phyloP scores from a whole-genome alignment of 23 tunicate genomes.

The Phallusia fumigata region DNA sequence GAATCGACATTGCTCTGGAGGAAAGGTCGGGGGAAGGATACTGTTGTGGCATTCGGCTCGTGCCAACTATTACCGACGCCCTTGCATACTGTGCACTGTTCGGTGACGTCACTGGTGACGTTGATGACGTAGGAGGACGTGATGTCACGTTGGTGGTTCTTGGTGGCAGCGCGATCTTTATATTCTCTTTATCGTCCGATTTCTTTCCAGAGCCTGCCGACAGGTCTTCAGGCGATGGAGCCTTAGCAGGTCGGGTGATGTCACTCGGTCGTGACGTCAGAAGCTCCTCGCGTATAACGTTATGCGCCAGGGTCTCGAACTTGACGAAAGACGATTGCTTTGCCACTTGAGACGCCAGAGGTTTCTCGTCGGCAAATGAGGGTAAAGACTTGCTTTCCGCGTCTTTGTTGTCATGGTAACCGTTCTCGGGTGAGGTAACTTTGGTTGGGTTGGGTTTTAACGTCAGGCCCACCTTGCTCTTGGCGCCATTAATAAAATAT shows the following conservation, averaged over 20 bases:
- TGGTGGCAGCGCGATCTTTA: background rate
- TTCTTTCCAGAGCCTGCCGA: background rate
- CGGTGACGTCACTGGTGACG: background rate
- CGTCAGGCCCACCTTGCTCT: background rate
- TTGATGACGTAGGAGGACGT: background rate
- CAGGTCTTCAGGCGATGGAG: background rate
- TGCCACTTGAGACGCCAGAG: background rate
- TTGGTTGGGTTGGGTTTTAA: background rate
- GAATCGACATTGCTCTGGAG: background rate
- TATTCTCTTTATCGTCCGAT: background rate
- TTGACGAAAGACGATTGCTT: conserved; percentile 20
- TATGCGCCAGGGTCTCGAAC: conserved; percentile 43
- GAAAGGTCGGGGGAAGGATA: background rate
- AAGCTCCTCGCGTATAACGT: conserved; percentile 32
- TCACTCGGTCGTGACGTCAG: background rate
- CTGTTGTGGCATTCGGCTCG: background rate
- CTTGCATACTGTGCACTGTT: background rate
- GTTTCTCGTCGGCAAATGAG: background rate
- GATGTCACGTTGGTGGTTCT: background rate
- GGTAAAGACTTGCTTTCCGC: background rate
- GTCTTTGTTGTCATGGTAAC: background rate
- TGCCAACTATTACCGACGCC: background rate
- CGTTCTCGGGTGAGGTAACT: background rate
- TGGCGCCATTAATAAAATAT: conserved; percentile 45
- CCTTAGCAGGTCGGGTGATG: background rate